Conservation (phyloP, 1,140 invertebrate genomes). For the Batillaria attramentaria region DNA sequence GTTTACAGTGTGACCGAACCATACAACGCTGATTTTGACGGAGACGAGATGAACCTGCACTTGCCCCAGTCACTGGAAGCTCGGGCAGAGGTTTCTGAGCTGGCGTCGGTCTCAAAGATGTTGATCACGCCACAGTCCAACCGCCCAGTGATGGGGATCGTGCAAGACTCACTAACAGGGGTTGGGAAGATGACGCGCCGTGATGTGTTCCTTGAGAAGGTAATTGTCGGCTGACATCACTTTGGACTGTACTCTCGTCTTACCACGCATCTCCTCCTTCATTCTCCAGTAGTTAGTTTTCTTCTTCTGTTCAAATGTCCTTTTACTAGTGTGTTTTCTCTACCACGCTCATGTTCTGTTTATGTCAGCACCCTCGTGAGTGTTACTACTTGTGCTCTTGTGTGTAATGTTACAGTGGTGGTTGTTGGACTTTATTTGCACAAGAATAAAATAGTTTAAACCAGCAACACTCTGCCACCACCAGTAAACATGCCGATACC, state of each 20-base stretch:
- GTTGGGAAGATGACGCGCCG: conserved; percentile 99
- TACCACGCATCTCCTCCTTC: too few relatives aligned
- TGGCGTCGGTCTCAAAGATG: conserved; percentile 96
- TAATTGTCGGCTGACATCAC: conserved; percentile 49
- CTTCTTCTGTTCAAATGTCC: too few relatives aligned
- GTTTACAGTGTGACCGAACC: conserved; percentile 94
- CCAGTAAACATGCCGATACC: too few relatives aligned
- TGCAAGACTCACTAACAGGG: conserved; percentile 98
- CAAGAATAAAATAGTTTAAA: too few relatives aligned
- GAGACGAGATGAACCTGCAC: conserved; percentile 99
- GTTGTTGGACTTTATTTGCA: too few relatives aligned
- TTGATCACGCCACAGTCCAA: conserved; percentile 89
- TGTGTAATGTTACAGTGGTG: too few relatives aligned
- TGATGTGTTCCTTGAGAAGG: conserved; percentile 97
- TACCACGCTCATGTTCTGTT: too few relatives aligned
- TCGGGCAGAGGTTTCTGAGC: conserved; percentile 96
- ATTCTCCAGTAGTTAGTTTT: too few relatives aligned
- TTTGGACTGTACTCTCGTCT: too few relatives aligned
- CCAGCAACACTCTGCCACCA: too few relatives aligned
- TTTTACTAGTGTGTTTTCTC: neutral
- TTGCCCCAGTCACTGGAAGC: conserved; percentile 99
- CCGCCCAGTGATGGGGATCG: conserved; percentile 97
- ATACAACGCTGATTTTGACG: conserved; percentile 99
- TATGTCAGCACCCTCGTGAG: too few relatives aligned
- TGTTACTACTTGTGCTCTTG: too few relatives aligned